Base-by-base conservation (phyloP, 2,888 invertebrate genomes). In the Helleia helle region DNA sequence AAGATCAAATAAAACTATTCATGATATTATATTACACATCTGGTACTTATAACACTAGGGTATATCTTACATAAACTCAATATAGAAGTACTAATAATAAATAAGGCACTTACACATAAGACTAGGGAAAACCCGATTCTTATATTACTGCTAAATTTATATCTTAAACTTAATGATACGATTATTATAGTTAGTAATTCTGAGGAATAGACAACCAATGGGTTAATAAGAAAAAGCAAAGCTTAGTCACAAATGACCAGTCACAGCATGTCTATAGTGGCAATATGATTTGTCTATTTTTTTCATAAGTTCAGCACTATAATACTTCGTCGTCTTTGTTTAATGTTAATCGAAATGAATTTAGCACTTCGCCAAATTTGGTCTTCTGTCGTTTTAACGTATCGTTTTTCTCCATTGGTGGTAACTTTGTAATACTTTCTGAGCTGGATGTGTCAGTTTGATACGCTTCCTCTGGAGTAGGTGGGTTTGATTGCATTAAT, bases 331-430 rank as follows among this genome's bases (percentile, higher is more conserved):
- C 81, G 37, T 74, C 80, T 50, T 65, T 72, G 44, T 71, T 70
- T 38, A 71, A 60, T 63, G 75, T 79, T 50, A 77, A 59, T 47
- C 71, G 55, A 48, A 84, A 65, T n/a, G 83, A 80, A 60, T 77
- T 76, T 34, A 84, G 54, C 55, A 84, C 84, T 55, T 59, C 74
- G 46, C 76, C 64, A 46, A 75, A 86, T 48, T 68, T 77, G 0
- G 68, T 79, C 53, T 65, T 77, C 46, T 86, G 84, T 49, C 84
- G 54, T 43, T 73, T 77, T 27, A 86, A 54, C 1, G 86, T 86
- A 49, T 86, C 83, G 41, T 81, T 81, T 52, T 76, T 83, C 25
- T 79, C 76, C 44, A 72, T 55, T 57, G 80, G 81, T 0, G 76
- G 71, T 27, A 68, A 25, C 49, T 71, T 81, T 2, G 64, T 43